Evolutionary conservation across 2,888 invertebrate genomes (phyloP), one percentile per base, ranked within the genome.

Genomic region (Drosophila birchii): DNA sequence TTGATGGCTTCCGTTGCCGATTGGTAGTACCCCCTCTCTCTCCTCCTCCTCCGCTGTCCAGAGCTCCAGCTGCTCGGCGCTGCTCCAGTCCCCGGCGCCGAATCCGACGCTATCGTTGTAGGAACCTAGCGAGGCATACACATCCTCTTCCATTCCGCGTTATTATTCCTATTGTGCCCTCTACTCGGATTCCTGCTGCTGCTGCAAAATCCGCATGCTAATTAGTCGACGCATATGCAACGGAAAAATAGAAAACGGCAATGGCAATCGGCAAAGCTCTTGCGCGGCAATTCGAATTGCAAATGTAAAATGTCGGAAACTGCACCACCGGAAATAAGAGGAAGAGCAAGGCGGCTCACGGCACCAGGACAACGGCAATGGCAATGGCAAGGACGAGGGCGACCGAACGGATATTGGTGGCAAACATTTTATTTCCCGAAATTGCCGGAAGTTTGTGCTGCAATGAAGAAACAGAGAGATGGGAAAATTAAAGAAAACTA

Each of bases 131-230:
- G 76, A 73, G 61, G 84, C 81, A 80, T 90, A 90, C 54, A 90
- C 91, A 85, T 90, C 90, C 79, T 91, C 90, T 73, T 90, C 90
- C 90, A 90, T 90, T 66, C 63, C 53, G 60, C 57, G 73, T 58
- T 62, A 62, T 70, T 44, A 55, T 53, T 68, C 62, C 63, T 51
- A 44, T 57, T 57, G 64, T 76, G 34, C 54, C 20, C 54, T 62
- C 78, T 66, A 78, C 47, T 78, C 47, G 39, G 49, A 41, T 38
- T 60, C 47, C 45, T 62, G 23, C 54, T 73, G 38, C 20, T 58
- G 54, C 54, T 49, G 71, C 8, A 20, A 70, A 58, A 58, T 76
- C 62, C 47, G 78, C 84, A 84, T 79, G 59, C 61, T 86, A 86
- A 86, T 84, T 88, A 81, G 71, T 58, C 49, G 26, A 36, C 26